These are phyloP conservation scores for Drosophila nannoptera DNA, from an alignment of 1,140 invertebrate species.

Conservation along the genomic window DNA sequence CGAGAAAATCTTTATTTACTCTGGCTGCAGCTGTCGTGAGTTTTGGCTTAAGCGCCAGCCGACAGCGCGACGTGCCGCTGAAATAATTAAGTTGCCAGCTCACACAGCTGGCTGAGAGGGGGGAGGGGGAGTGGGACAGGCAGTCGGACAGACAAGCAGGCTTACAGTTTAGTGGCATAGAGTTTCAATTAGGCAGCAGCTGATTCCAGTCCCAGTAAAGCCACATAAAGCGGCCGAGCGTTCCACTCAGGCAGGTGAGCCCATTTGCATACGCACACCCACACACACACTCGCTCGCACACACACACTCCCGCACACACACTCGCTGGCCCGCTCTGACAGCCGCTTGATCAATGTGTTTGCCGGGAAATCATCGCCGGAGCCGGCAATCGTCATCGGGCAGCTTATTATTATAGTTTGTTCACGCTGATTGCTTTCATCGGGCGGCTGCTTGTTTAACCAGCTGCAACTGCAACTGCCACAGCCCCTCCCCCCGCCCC, in stretches of 20 bases:
- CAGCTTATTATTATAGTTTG: constrained; percentile 27
- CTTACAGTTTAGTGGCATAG: constrained; percentile 61
- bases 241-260: constrained; percentile 26
- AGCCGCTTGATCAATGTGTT: constrained; percentile 30
- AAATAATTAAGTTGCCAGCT: constrained; percentile 73
- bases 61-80: constrained; percentile 62
- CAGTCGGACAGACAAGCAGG: constrained; percentile 13
- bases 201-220: constrained; percentile 3
- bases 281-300: too few relatives aligned
- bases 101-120: constrained; percentile 20
- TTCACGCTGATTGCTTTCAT: constrained; percentile 29
- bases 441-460: constrained; percentile 6
- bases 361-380: constrained; percentile 6
- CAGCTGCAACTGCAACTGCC: background rate
- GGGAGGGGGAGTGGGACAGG: background rate
- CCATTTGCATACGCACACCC: too few relatives aligned
- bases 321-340: too few relatives aligned
- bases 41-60: constrained; percentile 61
- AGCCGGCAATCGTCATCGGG: constrained; percentile 24
- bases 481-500: too few relatives aligned
- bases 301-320: constrained; percentile 9
- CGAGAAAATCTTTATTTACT: constrained; percentile 36
- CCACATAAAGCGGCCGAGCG: background rate
- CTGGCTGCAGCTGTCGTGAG: constrained; percentile 60
- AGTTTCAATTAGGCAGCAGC: constrained; percentile 61